phyloP scores from a whole-genome alignment of 2,888 invertebrate species.

The Amaurobius ferox region DNA sequence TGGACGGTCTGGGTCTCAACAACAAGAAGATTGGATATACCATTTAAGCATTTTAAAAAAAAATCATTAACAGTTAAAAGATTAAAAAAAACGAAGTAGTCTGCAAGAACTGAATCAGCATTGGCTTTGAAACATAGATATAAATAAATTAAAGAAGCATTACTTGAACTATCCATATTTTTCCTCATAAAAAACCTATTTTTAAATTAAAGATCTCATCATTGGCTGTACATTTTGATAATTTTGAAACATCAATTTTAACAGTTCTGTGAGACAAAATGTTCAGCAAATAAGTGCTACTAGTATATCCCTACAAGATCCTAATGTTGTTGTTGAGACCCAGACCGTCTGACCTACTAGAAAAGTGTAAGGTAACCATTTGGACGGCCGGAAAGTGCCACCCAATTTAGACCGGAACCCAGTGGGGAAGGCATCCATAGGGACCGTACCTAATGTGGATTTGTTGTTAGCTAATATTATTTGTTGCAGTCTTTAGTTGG shows the following conservation, averaged over 20 bases:
- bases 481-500: neutral
- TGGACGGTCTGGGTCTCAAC: too few species aligned
- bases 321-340: too few species aligned
- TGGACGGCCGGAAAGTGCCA: too few species aligned
- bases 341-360: too few species aligned
- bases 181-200: neutral
- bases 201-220: neutral
- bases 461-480: slow-evolving; percentile 1
- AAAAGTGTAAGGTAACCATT: too few species aligned
- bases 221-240: neutral
- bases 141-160: slow-evolving; percentile 17
- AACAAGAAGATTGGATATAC: too few species aligned
- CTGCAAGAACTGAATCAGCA: slow-evolving; percentile 22
- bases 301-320: slow-evolving; percentile 19
- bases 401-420: too few species aligned
- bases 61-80: slow-evolving; percentile 33
- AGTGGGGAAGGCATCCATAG: too few species aligned
- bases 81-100: slow-evolving; percentile 19
- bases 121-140: slow-evolving; percentile 19
- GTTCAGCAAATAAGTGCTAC: slow-evolving; percentile 27
- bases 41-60: too few species aligned
- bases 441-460: too few species aligned
- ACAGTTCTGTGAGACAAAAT: slow-evolving; percentile 23
- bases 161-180: neutral
- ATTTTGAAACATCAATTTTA: slow-evolving; percentile 8